Evolutionary conservation across 2,888 invertebrate species (phyloP).

Genomic region (Smittia aterrima): DNA sequence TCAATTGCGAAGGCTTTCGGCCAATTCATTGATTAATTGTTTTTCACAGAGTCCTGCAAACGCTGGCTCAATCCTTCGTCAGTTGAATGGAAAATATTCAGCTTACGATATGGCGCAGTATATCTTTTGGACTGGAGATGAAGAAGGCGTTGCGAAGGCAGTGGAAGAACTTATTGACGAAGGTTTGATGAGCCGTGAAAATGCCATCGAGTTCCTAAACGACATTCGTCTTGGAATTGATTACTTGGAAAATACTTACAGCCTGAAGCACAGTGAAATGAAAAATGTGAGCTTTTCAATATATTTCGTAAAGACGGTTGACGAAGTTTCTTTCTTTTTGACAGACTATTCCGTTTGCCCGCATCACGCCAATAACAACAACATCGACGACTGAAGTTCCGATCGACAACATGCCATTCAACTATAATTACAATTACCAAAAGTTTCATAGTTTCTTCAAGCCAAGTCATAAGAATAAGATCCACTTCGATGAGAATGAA

Average conservation of each 20-base stretch:
- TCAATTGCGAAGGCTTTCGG: too few relatives aligned
- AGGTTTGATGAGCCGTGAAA: constrained; percentile 72
- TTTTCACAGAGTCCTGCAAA: constrained; percentile 44
- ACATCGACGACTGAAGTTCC: constrained; percentile 19
- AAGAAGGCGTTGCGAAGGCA: constrained; percentile 71
- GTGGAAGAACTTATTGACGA: constrained; percentile 75
- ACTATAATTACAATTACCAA: constrained; percentile 25
- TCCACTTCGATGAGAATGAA: constrained; percentile 21
- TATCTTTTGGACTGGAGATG: constrained; percentile 79
- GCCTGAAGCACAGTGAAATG: background rate
- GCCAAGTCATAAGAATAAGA: constrained; percentile 24
- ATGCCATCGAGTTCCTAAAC: constrained; percentile 71
- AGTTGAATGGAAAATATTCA: constrained; percentile 66
- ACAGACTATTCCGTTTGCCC: constrained; percentile 12
- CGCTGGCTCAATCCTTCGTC: constrained; percentile 52
- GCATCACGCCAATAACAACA: background rate
- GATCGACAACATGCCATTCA: constrained; percentile 44
- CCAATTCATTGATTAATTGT: background rate
- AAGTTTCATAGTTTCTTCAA: constrained; percentile 34
- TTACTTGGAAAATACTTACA: constrained; percentile 58
- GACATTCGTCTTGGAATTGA: constrained; percentile 74
- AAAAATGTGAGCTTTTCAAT: constrained; percentile 43
- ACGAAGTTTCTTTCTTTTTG: background rate
- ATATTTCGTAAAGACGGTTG: background rate
- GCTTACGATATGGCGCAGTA: constrained; percentile 80